Base-by-base conservation (phyloP, 1,140 invertebrate genomes). In the Danaus plexippus region DNA sequence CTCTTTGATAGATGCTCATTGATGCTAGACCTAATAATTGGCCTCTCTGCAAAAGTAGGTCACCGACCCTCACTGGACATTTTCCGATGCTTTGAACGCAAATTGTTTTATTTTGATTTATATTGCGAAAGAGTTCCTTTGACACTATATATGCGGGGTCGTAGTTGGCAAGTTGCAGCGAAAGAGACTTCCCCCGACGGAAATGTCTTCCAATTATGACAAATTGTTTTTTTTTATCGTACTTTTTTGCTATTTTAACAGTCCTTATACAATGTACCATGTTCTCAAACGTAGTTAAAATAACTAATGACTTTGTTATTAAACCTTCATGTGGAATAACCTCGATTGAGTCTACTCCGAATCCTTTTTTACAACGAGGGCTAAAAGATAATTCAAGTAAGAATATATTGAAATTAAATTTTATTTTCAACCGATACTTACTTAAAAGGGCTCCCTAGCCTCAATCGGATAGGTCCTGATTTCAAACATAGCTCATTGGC, bases 341-440 rank as follows among this genome's bases (percentile, higher is more conserved):
- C 13, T 80, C 75, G 7, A 73, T 55, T 11, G 66, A 45, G 43
- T 75, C 63, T 9, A 81, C 63, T 1, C 69, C 42, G 52, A 82
- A 82, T 11, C 77, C 77, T 69, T 82, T 82, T 59, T 75, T 81
- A 67, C 82, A 85, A 40, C 64, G 63, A 45, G 68, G 73, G 22
- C 80, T 83, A 63, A 54, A 75, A 76, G 15, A 65, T 11, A 60
- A 57, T 9, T 45, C 11, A n/a, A 45, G 9, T 45, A 3, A n/a
- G 12, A 45, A 1, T 12, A n/a, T n/a, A 45, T n/a, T 45, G 12
- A 9, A 45, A n/a, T n/a, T 6, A 45, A 45, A 45, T n/a, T 0
- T n/a, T 45, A 45, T 45, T 12, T 12, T 45, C 1, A 12, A n/a
- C 45, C 41, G 3, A 47, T 49, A 53, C 75, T 64, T 72, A 85